Evolutionary conservation across 2,113 vertebrate species (phyloP).

Genomic region (Podocnemis expansa): DNA sequence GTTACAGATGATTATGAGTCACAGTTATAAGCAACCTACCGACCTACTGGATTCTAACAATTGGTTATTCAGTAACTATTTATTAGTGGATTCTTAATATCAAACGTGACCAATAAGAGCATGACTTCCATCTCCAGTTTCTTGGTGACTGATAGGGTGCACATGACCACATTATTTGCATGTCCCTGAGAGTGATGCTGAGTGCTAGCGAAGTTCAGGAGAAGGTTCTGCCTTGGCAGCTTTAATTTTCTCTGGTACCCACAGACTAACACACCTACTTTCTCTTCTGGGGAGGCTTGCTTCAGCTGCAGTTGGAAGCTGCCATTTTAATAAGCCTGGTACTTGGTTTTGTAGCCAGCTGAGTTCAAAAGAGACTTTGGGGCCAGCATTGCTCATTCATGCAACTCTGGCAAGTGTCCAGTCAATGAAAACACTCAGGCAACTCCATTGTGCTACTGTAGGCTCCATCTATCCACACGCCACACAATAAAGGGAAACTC

Average conservation of each 20-base stretch:
- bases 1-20: slow-evolving; percentile 46
- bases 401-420: not conserved
- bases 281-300: not conserved
- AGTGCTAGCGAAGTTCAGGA: slow-evolving; percentile 33
- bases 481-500: not conserved
- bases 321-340: not conserved
- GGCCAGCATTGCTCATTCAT: not conserved
- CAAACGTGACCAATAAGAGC: not conserved
- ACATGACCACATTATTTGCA: not conserved
- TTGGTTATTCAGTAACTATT: slow-evolving; percentile 11
- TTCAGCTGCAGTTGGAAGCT: not conserved
- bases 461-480: fast-evolving
- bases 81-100: not conserved
- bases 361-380: slow-evolving; percentile 23
- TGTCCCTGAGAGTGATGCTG: slow-evolving; percentile 27
- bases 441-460: not conserved
- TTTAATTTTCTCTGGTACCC: slow-evolving; percentile 31
- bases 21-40: slow-evolving; percentile 41
- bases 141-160: not conserved
- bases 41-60: slow-evolving; percentile 30
- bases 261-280: not conserved
- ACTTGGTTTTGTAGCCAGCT: not conserved
- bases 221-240: not conserved
- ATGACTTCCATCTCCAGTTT: not conserved
- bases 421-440: not conserved